Percentiles rank a stretch among this genome's conserved stretches.
phyloP scores from a whole-genome alignment of 2,888 invertebrate species.

The Himalopsyche tibetana region DNA sequence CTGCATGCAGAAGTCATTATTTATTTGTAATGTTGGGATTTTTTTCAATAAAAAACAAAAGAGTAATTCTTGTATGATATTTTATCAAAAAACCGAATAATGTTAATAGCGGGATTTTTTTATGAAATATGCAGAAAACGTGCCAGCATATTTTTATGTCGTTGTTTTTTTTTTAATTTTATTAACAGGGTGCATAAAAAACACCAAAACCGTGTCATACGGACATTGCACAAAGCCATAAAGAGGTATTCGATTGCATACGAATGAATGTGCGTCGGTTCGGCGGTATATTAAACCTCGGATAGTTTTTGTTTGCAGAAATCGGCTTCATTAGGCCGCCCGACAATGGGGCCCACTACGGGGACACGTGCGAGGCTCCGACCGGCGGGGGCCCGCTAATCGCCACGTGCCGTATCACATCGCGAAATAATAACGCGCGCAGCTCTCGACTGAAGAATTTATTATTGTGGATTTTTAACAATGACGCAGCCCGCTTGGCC shows the following conservation, averaged over 20 bases:
- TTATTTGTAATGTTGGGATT: no score
- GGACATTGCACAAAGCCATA: conserved; percentile 4
- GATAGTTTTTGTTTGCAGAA: conserved; percentile 37
- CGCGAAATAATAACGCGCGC: conserved; percentile 45
- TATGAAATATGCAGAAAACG: neutral
- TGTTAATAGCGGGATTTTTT: neutral
- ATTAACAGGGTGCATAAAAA: neutral
- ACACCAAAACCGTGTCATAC: neutral
- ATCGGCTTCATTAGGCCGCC: conserved; percentile 29
- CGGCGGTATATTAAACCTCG: neutral
- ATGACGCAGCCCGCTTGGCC: neutral
- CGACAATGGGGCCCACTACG: conserved; percentile 20
- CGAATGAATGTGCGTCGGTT: neutral
- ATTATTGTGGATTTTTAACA: conserved; percentile 38
- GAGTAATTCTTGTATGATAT: no score
- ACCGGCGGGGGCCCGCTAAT: conserved; percentile 50
- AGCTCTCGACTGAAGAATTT: conserved; percentile 20
- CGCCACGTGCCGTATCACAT: conserved; percentile 54
- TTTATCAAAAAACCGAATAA: no score
- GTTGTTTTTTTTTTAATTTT: neutral
- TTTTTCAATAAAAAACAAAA: no score
- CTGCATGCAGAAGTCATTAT: no score
- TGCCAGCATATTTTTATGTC: neutral
- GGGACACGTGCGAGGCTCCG: neutral
- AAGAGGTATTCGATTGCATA: conserved; percentile 19